Evolutionary conservation across 1,140 invertebrate species (phyloP), one percentile per base, ranked within the genome.

Genomic region (Plutomurus gul): DNA sequence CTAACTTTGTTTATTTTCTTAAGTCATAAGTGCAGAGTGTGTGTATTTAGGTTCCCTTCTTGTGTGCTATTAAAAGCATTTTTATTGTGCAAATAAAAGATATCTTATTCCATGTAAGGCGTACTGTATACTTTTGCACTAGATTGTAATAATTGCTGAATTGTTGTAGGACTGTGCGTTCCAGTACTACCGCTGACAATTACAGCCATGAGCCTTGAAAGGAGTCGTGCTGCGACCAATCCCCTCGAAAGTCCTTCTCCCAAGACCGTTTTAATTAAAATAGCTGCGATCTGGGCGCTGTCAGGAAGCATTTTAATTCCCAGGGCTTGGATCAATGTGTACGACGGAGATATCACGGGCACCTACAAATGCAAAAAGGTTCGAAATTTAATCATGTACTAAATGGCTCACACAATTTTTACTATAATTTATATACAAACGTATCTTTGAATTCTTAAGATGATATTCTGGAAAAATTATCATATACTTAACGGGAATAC

Each of bases 151-250:
- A 40, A 16, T 20, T 65, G 10, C 8, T 30, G 33, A 36, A 30
- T 33, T 37, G 27, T 2, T 25, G 0, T n/a, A 81, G 80, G 40
- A 36, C 43, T 77, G 22, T n/a, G 37, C 4, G 16, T 49, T 7
- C 71, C 80, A 30, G 70, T 78, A 16, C 7, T 81, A 13, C 72
- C 80, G 6, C 71, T 75, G 27, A 81, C 76, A 37, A 78, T 77
- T 33, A 72, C 72, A 2, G 76, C 76, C 4, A 77, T 81, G n/a
- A 78, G 76, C 20, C 30, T 77, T 20, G 80, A 81, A 25, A 22
- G 80, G 20, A 81, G 76, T 43, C 51, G 47, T 8, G 76, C 71
- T 43, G 80, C 76, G 36, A 77, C 43, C 20, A 81, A 81, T 60
- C 80, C 80, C 18, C 43, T 78, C 18, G 76, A 78, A 43, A n/a